Base-by-base conservation (phyloP, 30 jellyfish, hydroid and myxozoan genomes). In the Mastigias papua region DNA sequence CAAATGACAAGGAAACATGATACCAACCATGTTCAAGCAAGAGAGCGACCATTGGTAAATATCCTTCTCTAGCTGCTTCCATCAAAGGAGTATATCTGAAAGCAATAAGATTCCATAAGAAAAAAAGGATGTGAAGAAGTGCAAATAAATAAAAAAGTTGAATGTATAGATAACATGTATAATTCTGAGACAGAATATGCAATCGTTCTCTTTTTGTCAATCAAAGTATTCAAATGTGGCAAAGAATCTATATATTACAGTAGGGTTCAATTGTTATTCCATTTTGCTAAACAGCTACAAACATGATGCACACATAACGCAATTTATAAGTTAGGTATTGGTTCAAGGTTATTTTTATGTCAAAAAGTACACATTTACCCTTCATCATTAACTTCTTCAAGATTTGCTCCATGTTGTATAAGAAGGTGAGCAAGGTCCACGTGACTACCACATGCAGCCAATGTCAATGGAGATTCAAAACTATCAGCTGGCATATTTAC, bases 41-140 rank as follows among this genome's bases (percentile, higher is more conserved):
- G 25, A 94, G 90, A 2, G 90, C 99, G 33, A 94, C 99, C 99
- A 94, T 94, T 61, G 99, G 99, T 29, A 94, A 46, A 83, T 80
- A 94, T 30, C 99, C 99, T 83, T 95, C 99, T 37, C 99, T 62
- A n/a, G 98, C 96, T 0, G 99, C 99, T 81, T 95, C 99, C 99
- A 95, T 95, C 63, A 95, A 66, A 48, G 99, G 99, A 9, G 99
- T 95, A 69, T 86, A 95, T 11, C 99, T 94, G 62, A 35, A 48
- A 54, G 67, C 9, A 3, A 25, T 4, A 42, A 4, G 13, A 42
- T 4, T 42, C 7, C 54, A n/a, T n/a, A n/a, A n/a, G n/a, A n/a
- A n/a, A n/a, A n/a, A n/a, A n/a, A n/a, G n/a, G n/a, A n/a, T n/a
- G n/a, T n/a, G n/a, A n/a, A n/a, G n/a, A n/a, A n/a, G n/a, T n/a